Evolutionary conservation across 2,797 vertebrate genomes (phyloP).

Genomic region (Alfaro cultratus): DNA sequence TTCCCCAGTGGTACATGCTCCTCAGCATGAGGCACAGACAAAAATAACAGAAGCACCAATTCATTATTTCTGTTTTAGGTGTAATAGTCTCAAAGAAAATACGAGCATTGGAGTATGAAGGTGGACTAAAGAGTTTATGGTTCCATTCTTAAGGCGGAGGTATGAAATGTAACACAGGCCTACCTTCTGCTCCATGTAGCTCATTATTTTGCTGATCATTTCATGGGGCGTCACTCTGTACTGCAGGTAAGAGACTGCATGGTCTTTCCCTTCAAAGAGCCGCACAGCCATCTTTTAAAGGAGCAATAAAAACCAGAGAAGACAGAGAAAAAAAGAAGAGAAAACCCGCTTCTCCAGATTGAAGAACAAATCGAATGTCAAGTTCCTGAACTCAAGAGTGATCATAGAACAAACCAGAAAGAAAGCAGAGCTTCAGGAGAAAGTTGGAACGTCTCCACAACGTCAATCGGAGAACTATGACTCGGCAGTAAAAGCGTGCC

Average conservation of each 20-base stretch:
- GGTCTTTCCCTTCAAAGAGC: slow-evolving; percentile 30
- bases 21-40: background rate
- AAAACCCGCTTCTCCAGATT: background rate
- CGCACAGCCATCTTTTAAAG: background rate
- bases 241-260: slow-evolving; percentile 56
- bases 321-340: background rate
- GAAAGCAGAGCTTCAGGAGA: background rate
- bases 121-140: background rate
- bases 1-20: background rate
- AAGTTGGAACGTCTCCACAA: background rate
- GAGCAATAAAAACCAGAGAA: background rate
- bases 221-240: slow-evolving; percentile 55
- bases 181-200: slow-evolving; percentile 5
- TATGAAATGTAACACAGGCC: background rate
- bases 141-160: background rate
- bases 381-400: background rate
- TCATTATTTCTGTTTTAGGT: background rate
- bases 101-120: background rate
- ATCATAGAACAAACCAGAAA: background rate
- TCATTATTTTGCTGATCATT: slow-evolving; percentile 44
- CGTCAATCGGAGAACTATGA: background rate
- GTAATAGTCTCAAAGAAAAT: background rate
- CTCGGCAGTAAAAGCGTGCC: background rate
- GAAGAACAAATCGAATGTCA: background rate
- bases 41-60: background rate